Percentiles rank a stretch among this genome's conserved stretches.
These are phyloP conservation scores for Stigmatopora nigra DNA, from an alignment of 2,113 vertebrate genomes.

Conservation along the genomic window DNA sequence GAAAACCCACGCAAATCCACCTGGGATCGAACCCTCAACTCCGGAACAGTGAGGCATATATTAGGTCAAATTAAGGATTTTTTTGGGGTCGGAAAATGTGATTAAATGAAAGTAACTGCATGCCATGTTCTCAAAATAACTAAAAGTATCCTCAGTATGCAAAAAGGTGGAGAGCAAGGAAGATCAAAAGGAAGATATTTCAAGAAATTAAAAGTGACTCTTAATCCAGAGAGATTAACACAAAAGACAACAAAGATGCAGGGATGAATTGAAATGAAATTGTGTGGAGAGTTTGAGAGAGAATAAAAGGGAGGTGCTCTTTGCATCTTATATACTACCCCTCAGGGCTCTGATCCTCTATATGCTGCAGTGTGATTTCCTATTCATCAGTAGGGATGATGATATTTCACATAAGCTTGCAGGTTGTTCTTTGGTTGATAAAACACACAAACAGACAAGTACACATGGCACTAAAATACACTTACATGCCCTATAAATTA, in stretches of 20 bases:
- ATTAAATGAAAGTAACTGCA: background rate
- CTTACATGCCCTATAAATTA: slow-evolving; percentile 1
- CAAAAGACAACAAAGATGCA: slow-evolving; percentile 4
- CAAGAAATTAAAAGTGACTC: slow-evolving; percentile 9
- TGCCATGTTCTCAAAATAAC: background rate
- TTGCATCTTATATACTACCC: slow-evolving; percentile 33
- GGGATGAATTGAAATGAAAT: slow-evolving; percentile 6
- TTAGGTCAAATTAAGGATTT: background rate
- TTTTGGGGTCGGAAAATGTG: background rate
- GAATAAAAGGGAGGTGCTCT: slow-evolving; percentile 20
- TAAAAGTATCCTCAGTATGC: background rate
- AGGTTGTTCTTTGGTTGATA: slow-evolving; percentile 16
- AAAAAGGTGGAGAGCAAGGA: background rate
- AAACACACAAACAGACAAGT: background rate
- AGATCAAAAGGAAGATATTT: slow-evolving; percentile 24
- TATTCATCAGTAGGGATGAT: slow-evolving; percentile 50
- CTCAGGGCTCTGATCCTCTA: slow-evolving; percentile 44
- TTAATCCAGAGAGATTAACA: slow-evolving; percentile 2
- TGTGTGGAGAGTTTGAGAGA: slow-evolving; percentile 4
- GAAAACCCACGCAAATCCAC: too few relatives aligned
- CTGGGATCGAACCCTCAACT: too few relatives aligned
- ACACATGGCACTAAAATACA: background rate
- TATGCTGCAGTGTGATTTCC: slow-evolving; percentile 48
- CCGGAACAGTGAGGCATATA: background rate
- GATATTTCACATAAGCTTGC: slow-evolving; percentile 49